Evolutionary conservation across 2,113 vertebrate species (phyloP), one percentile per base, ranked within the genome.

Genomic region (Campylomormyrus tamandua): DNA sequence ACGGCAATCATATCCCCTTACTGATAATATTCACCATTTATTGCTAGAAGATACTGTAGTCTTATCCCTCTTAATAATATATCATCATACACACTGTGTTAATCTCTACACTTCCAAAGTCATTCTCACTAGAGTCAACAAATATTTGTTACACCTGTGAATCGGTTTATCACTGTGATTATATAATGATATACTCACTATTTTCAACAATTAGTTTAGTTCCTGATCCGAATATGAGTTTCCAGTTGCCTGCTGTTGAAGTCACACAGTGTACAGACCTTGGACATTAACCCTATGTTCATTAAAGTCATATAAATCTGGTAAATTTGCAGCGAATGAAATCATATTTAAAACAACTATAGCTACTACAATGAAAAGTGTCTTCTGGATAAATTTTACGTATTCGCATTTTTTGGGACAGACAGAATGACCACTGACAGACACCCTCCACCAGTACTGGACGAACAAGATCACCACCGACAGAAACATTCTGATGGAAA

Each of bases 191-290:
- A 5, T 77, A 91, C 92, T 91, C 90, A 91, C 92, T 90, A 84
- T 90, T 45, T 53, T 84, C 42, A 45, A 92, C 49, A 56, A 56
- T 83, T 45, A 93, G 90, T 87, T 91, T 91, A 10, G 87, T 90
- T 89, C 92, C 92, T 52, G 89, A 24, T 56, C 91, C 92, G 90
- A 92, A 92, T 10, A 90, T 89, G 0, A 92, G 1, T 31, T 91
- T 91, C 31, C 66, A 77, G 17, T 10, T 50, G 11, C 87, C 58
- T 45, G 42, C 2, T 9, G 49, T 49, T 86, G 87, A 21, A 92
- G 89, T 90, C 92, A 92, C 92, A 93, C 92, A 90, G 74, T 87
- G 86, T 9, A n/a, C 89, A 21, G 39, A 19, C 21, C 19, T 45
- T 80, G 24, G 27, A 87, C 91, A 87, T 50, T 62, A 87, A 90